Conservation (phyloP, 2,888 invertebrate genomes). For the Scaptomyza caliginosa region DNA sequence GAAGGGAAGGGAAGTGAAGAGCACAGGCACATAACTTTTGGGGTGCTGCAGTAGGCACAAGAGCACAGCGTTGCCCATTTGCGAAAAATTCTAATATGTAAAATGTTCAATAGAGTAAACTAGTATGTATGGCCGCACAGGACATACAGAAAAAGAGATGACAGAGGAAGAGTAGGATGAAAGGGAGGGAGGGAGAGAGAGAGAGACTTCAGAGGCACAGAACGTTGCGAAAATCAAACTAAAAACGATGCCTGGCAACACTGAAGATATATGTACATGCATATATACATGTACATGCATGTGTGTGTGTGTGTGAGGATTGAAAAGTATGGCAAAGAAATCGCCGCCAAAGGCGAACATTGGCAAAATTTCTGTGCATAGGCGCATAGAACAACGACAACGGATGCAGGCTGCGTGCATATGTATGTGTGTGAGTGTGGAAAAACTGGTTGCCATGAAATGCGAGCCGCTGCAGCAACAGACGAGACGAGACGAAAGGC, state of each 20-base stretch:
- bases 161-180: too few species aligned
- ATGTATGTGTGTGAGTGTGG: background rate
- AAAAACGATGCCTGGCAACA: constrained; percentile 63
- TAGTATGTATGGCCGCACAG: constrained; percentile 59
- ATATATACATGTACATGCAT: background rate
- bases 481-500: background rate
- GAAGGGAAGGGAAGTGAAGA: too few species aligned
- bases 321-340: constrained; percentile 75
- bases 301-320: constrained; percentile 29
- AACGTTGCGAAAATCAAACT: constrained; percentile 58
- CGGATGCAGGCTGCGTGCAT: constrained; percentile 9
- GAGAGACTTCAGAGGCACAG: constrained; percentile 1
- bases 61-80: constrained; percentile 71
- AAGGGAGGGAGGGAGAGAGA: too few species aligned
- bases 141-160: background rate
- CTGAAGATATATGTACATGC: constrained; percentile 21
- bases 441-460: constrained; percentile 30
- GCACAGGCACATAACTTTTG: constrained; percentile 71
- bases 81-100: constrained; percentile 79
- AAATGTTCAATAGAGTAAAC: constrained; percentile 80
- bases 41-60: constrained; percentile 28
- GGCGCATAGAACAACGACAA: constrained; percentile 6
- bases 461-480: constrained; percentile 25
- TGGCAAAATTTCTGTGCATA: constrained; percentile 45
- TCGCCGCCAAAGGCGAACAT: constrained; percentile 66